These are phyloP conservation scores for Mobula birostris DNA, from an alignment of 2,113 vertebrate genomes.

Conservation along the genomic window DNA sequence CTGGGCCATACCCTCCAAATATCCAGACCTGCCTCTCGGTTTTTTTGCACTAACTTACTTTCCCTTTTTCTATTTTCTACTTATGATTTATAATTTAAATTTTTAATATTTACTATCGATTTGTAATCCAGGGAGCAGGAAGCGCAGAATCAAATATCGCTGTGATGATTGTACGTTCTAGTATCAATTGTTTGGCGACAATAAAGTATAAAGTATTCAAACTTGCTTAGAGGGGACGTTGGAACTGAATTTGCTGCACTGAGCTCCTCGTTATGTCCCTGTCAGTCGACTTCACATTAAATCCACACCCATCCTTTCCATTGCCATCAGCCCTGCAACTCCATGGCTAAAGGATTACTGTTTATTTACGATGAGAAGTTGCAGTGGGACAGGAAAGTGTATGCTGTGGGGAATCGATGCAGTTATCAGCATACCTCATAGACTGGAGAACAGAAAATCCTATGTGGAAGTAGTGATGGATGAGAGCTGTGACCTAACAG, in stretches of 20 bases:
- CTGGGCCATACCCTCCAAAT: too few species aligned
- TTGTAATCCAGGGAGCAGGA: too few species aligned
- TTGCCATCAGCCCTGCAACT: neutral
- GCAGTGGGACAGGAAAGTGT: neutral
- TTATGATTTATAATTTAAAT: too few species aligned
- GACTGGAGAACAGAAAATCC: neutral
- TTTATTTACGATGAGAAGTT: neutral
- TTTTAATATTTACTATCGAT: too few species aligned
- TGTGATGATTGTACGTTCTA: too few species aligned
- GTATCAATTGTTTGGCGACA: too few species aligned
- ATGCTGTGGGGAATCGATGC: neutral
- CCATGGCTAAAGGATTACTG: neutral
- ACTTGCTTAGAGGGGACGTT: too few species aligned
- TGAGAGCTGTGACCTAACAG: neutral
- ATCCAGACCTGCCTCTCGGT: too few species aligned
- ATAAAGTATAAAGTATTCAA: too few species aligned
- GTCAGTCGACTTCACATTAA: neutral
- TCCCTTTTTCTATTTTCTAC: too few species aligned
- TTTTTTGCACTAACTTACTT: too few species aligned
- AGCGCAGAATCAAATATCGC: too few species aligned
- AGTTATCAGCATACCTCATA: neutral
- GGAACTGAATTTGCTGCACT: neutral
- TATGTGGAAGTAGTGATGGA: neutral
- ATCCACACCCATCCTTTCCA: neutral
- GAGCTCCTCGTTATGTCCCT: neutral